Conservation (phyloP, 2,888 invertebrate genomes). For the Carabus problematicus region DNA sequence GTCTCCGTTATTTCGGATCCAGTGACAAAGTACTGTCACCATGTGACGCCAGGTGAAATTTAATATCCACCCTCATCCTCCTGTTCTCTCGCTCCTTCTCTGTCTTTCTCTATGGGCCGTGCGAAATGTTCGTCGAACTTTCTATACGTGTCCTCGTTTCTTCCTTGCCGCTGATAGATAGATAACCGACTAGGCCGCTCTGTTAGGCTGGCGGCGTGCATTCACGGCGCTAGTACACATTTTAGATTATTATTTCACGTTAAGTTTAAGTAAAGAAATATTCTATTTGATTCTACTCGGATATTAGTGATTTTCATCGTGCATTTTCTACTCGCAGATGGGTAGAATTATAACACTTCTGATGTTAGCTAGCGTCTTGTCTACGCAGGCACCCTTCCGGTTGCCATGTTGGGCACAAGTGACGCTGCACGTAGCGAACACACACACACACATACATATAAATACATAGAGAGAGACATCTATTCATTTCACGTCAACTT, state of each 20-base stretch:
- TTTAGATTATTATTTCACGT: too few relatives aligned
- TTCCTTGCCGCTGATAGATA: slow-evolving; percentile 33
- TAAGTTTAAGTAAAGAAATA: too few relatives aligned
- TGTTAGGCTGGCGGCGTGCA: too few relatives aligned
- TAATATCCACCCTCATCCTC: slow-evolving; percentile 56
- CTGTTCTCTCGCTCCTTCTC: slow-evolving; percentile 7
- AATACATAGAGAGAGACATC: too few relatives aligned
- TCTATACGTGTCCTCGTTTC: slow-evolving; percentile 14
- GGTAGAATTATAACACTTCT: too few relatives aligned
- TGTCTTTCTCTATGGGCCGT: slow-evolving; percentile 7
- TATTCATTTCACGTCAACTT: slow-evolving; percentile 42
- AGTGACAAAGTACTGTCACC: slow-evolving; percentile 59
- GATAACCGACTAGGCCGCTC: background rate
- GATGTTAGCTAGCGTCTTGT: too few relatives aligned
- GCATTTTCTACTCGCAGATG: too few relatives aligned
- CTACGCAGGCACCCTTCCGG: background rate
- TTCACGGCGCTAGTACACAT: too few relatives aligned
- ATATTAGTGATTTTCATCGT: too few relatives aligned
- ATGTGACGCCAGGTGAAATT: slow-evolving; percentile 62
- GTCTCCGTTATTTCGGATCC: slow-evolving; percentile 46
- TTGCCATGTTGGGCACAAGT: slow-evolving; percentile 19
- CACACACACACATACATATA: slow-evolving; percentile 17
- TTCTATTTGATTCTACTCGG: too few relatives aligned
- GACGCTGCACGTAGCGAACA: slow-evolving; percentile 4
- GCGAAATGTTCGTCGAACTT: slow-evolving; percentile 15